These are phyloP conservation scores for Drosophila sproati DNA, from an alignment of 1,140 invertebrate genomes.

Conservation along the genomic window DNA sequence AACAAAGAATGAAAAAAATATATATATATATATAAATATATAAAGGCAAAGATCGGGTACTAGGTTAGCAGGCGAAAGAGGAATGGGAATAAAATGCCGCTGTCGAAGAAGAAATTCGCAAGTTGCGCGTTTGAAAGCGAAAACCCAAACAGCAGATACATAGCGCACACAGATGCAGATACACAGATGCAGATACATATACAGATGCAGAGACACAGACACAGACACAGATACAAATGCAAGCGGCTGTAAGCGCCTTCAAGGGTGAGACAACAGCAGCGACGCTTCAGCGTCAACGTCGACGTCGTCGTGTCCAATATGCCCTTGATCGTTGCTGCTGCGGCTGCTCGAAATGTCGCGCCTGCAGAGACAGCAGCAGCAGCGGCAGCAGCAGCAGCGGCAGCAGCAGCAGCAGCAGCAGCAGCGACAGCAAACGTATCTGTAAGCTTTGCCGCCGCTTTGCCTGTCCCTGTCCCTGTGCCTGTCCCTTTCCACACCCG, in stretches of 20 bases:
- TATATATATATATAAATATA: neutral
- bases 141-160: conserved; percentile 65
- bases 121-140: conserved; percentile 82
- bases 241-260: conserved; percentile 70
- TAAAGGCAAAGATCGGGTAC: conserved; percentile 63
- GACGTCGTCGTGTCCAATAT: conserved; percentile 69
- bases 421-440: conserved; percentile 38
- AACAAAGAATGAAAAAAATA: conserved; percentile 25
- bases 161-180: conserved; percentile 44
- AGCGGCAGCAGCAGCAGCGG: conserved; percentile 8
- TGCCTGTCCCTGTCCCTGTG: no score
- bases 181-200: conserved; percentile 36
- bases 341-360: conserved; percentile 63
- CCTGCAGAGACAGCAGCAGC: conserved; percentile 29
- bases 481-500: conserved; percentile 47
- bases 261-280: conserved; percentile 71
- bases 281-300: conserved; percentile 2
- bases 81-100: conserved; percentile 57
- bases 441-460: conserved; percentile 57
- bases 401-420: conserved; percentile 14
- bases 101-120: conserved; percentile 74
- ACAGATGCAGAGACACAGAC: conserved; percentile 55
- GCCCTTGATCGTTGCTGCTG: conserved; percentile 72
- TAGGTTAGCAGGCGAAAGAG: conserved; percentile 80
- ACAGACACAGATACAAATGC: conserved; percentile 39